phyloP scores from a whole-genome alignment of 2,888 invertebrate genomes.

The Eupithecia centaureata region DNA sequence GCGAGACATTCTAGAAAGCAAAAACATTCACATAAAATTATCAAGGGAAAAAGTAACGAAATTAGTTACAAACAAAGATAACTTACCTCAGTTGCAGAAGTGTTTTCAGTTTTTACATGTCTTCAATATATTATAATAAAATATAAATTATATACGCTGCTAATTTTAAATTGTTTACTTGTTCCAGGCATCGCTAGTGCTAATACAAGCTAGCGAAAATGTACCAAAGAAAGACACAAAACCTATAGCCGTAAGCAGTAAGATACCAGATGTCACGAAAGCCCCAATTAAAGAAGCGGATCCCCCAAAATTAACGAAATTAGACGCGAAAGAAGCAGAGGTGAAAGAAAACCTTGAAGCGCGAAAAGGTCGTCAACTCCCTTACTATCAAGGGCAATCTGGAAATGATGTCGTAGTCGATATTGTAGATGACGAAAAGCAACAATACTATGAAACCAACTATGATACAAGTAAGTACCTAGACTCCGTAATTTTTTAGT shows the following conservation, averaged over 20 bases:
- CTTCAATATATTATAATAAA: no score
- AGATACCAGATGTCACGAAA: slow-evolving; percentile 33
- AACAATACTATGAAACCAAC: slow-evolving; percentile 90
- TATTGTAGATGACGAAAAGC: slow-evolving; percentile 89
- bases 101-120: no score
- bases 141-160: slow-evolving; percentile 6
- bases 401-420: slow-evolving; percentile 87
- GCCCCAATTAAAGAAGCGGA: slow-evolving; percentile 25
- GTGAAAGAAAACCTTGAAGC: slow-evolving; percentile 40
- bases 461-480: slow-evolving; percentile 89
- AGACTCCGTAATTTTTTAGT: slow-evolving; percentile 20
- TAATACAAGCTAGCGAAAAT: slow-evolving; percentile 65
- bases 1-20: no score
- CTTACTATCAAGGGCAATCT: slow-evolving; percentile 53
- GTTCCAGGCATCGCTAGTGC: slow-evolving; percentile 70
- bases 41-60: no score
- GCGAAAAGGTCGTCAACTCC: slow-evolving; percentile 59
- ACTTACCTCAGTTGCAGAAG: no score
- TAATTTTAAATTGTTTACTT: slow-evolving; percentile 42
- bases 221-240: slow-evolving; percentile 55
- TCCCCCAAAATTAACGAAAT: slow-evolving; percentile 19
- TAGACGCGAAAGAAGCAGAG: slow-evolving; percentile 19
- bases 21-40: no score
- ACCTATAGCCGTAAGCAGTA: slow-evolving; percentile 32
- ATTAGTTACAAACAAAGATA: no score